phyloP scores from a whole-genome alignment of 2,888 invertebrate genomes.

The Odontomyia ornata region DNA sequence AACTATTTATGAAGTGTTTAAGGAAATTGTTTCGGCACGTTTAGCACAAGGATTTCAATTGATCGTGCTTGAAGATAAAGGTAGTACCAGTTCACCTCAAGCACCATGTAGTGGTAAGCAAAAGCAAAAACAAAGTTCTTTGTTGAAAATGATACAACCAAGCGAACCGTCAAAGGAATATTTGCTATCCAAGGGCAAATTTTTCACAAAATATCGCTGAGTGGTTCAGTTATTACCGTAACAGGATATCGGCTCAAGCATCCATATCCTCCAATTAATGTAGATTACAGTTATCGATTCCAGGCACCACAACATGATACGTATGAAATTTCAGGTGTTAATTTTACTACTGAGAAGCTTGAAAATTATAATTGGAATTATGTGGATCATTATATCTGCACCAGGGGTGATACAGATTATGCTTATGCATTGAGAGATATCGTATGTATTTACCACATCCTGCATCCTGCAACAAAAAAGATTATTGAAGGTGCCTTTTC shows the following conservation, averaged over 20 bases:
- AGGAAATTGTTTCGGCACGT: too few species aligned
- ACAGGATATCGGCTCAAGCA: too few species aligned
- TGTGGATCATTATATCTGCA: too few species aligned
- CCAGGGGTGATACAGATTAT: too few species aligned
- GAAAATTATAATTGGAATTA: slow-evolving; percentile 97
- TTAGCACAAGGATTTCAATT: slow-evolving; percentile 89
- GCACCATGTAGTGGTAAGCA: too few species aligned
- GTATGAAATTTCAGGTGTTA: slow-evolving; percentile 94
- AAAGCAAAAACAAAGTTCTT: too few species aligned
- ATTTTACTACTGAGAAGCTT: slow-evolving; percentile 92
- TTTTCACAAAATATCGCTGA: slow-evolving; percentile 84
- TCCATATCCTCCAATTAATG: slow-evolving; percentile 91
- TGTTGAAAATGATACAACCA: too few species aligned
- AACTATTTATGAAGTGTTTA: slow-evolving; percentile 88
- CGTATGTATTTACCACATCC: slow-evolving; percentile 87
- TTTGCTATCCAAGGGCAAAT: too few species aligned
- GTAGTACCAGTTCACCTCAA: too few species aligned
- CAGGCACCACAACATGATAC: slow-evolving; percentile 91
- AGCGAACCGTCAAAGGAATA: too few species aligned
- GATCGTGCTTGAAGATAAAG: slow-evolving; percentile 70
- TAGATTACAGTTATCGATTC: slow-evolving; percentile 90
- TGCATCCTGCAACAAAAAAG: slow-evolving; percentile 80
- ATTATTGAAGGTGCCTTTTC: slow-evolving; percentile 77
- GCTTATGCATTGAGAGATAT: slow-evolving; percentile 90
- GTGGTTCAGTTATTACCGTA: slow-evolving; percentile 90